phyloP scores from a whole-genome alignment of 2,888 invertebrate species.

The Tinea semifulvella region DNA sequence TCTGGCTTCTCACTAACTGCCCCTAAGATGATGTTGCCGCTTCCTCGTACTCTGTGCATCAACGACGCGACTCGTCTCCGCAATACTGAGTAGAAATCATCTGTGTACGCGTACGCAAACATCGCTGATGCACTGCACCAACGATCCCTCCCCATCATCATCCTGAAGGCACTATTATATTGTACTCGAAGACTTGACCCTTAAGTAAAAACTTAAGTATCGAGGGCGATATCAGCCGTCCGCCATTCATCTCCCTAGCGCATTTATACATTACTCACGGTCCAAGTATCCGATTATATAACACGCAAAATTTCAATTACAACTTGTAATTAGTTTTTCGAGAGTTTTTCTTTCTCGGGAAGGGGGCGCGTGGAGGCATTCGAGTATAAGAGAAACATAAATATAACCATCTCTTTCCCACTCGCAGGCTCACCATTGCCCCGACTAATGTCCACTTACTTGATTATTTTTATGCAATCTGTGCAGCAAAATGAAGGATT shows the following conservation, averaged over 20 bases:
- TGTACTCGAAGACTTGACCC: too few species aligned
- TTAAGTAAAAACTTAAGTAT: too few species aligned
- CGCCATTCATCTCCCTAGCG: constrained; percentile 57
- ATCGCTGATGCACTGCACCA: too few species aligned
- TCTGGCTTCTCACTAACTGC: too few species aligned
- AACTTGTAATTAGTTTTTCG: constrained; percentile 70
- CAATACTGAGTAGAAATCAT: too few species aligned
- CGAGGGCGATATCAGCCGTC: too few species aligned
- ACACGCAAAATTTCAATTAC: constrained; percentile 70
- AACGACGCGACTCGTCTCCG: too few species aligned
- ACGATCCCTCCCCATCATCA: too few species aligned
- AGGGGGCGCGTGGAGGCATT: constrained; percentile 47
- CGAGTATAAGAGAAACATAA: constrained; percentile 32
- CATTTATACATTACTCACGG: constrained; percentile 67
- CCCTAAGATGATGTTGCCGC: too few species aligned
- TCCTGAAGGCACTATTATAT: too few species aligned
- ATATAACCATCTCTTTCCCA: constrained; percentile 26
- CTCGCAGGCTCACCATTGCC: constrained; percentile 40
- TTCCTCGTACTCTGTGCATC: too few species aligned
- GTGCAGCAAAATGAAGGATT: constrained; percentile 56
- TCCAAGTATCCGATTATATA: constrained; percentile 69
- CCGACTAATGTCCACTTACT: constrained; percentile 63
- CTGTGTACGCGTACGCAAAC: too few species aligned
- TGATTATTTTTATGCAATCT: constrained; percentile 66
- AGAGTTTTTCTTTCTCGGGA: constrained; percentile 65